Percentiles rank a stretch among this genome's conserved stretches.
phyloP scores from a whole-genome alignment of 2,113 vertebrate species.

The Dendropsophus ebraccatus region DNA sequence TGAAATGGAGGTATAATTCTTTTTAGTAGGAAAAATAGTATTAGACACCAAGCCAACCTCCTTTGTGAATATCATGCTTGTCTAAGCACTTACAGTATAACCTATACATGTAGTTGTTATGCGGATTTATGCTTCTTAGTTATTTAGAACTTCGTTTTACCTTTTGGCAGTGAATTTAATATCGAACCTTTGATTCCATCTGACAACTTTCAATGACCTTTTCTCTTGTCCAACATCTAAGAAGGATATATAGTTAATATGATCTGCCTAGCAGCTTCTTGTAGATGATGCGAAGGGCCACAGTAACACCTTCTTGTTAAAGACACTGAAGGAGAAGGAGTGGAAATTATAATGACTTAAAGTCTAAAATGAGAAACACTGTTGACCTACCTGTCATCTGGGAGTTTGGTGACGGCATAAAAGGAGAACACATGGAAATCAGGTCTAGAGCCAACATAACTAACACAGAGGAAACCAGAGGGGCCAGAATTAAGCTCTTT shows the following conservation, averaged over 20 bases:
- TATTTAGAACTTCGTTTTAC: constrained; percentile 1
- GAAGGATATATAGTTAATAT: constrained; percentile 36
- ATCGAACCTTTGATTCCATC: neutral
- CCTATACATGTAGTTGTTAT: neutral
- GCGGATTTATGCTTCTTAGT: neutral
- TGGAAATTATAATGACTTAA: constrained; percentile 49
- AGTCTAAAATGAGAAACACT: constrained; percentile 18
- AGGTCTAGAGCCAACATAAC: neutral
- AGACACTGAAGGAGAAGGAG: neutral
- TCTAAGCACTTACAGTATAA: neutral
- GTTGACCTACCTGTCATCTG: constrained; percentile 51
- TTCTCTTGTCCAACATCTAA: constrained; percentile 26
- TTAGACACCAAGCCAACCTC: neutral
- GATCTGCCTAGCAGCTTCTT: constrained; percentile 29
- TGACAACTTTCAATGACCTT: constrained; percentile 42
- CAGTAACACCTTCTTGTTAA: constrained; percentile 6
- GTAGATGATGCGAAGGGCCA: constrained; percentile 36
- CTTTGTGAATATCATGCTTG: neutral
- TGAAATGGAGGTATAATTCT: neutral
- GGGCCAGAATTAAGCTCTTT: neutral
- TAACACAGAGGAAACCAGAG: constrained; percentile 2
- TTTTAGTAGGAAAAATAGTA: neutral
- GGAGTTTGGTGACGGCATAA: constrained; percentile 11
- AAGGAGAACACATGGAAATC: neutral
- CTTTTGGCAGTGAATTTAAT: constrained; percentile 6